Evolutionary conservation across 2,797 vertebrate genomes (phyloP).

Genomic region (Tokudaia muenninki): DNA sequence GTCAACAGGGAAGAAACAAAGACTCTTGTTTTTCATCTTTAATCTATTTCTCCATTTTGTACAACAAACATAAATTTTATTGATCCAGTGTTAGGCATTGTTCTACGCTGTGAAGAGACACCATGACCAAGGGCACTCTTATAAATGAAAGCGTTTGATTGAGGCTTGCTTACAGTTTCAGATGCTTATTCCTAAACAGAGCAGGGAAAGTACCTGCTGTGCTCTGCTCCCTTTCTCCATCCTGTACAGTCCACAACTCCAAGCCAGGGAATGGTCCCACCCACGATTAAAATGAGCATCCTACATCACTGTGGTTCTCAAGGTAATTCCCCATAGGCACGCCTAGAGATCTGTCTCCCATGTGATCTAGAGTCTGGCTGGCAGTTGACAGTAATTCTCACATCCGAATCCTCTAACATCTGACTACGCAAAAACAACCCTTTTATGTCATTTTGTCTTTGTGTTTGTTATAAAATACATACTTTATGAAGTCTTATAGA

Average conservation of each 20-base stretch:
- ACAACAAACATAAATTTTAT: not conserved
- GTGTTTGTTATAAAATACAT: not conserved
- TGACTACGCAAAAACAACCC: not conserved
- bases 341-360: not conserved
- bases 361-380: not conserved
- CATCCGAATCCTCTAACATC: not conserved
- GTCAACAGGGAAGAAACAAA: not conserved
- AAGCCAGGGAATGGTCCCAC: not conserved
- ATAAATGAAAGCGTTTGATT: not conserved
- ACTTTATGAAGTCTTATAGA: not conserved
- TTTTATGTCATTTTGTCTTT: not conserved
- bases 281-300: not conserved
- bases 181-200: not conserved
- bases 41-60: not conserved
- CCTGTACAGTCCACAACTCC: not conserved
- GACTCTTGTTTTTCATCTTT: not conserved
- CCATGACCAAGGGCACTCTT: not conserved
- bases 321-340: too few species aligned
- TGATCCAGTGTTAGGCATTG: not conserved
- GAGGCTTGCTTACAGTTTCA: not conserved
- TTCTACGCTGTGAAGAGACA: not conserved
- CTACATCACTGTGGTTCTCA: too few species aligned
- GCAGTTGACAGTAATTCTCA: not conserved
- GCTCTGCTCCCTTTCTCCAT: too few species aligned
- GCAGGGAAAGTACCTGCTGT: rapidly evolving